Percentiles rank a stretch among this genome's conserved stretches.
phyloP scores from a whole-genome alignment of 2,113 vertebrate species.

The Herpetotheres cachinnans region DNA sequence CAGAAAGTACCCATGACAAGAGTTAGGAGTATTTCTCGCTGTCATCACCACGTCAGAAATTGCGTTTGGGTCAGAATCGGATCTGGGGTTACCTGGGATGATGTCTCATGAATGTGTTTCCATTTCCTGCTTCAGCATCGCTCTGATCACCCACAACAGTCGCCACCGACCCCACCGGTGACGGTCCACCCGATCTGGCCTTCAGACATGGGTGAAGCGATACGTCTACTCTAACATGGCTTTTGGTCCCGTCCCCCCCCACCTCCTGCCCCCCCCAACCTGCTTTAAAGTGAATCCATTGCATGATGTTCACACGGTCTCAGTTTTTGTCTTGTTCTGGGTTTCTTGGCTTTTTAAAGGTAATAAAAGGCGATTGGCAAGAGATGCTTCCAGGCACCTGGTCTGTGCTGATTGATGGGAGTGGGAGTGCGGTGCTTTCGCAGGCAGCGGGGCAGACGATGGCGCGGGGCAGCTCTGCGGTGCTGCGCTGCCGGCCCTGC shows the following conservation, averaged over 20 bases:
- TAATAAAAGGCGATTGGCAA: constrained; percentile 66
- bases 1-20: not conserved
- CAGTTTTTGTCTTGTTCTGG: constrained; percentile 60
- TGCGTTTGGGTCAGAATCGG: not conserved
- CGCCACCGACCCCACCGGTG: not conserved
- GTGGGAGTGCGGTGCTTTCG: not conserved
- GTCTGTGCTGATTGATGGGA: constrained; percentile 59
- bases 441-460: not conserved
- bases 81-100: not conserved
- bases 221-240: not conserved
- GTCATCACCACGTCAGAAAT: not conserved
- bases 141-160: not conserved
- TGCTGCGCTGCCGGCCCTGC: not conserved
- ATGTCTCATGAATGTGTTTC: not conserved
- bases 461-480: not conserved
- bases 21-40: not conserved
- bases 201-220: not conserved
- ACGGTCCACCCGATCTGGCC: not conserved
- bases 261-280: not conserved
- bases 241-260: not conserved
- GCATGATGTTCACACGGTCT: constrained; percentile 50
- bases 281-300: constrained; percentile 49
- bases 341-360: constrained; percentile 59
- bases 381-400: constrained; percentile 43
- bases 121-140: constrained; percentile 29